Evolutionary conservation across 2,113 vertebrate genomes (phyloP).

Genomic region (Calyptommatus sinebrachiatus): DNA sequence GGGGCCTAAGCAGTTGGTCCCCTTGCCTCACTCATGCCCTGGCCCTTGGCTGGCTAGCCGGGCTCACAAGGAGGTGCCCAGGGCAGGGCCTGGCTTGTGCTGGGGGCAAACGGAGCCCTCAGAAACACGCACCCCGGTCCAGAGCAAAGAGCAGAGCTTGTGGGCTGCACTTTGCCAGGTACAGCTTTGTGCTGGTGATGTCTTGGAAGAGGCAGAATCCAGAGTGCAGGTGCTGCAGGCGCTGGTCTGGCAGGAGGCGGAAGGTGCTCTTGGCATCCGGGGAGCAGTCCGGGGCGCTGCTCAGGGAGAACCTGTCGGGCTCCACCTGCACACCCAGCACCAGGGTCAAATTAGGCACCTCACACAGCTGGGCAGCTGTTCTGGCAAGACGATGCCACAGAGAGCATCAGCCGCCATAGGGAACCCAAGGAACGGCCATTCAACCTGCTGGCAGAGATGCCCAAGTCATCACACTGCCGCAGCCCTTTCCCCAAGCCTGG

Average conservation of each 20-base stretch:
- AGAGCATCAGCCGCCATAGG: neutral
- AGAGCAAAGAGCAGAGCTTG: neutral
- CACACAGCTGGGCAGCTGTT: neutral
- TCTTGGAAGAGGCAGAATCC: slow-evolving; percentile 21
- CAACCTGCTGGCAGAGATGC: too few relatives aligned
- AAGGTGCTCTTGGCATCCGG: neutral
- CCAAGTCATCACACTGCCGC: too few relatives aligned
- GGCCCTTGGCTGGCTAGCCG: too few relatives aligned
- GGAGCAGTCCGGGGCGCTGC: slow-evolving; percentile 4
- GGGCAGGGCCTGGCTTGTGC: too few relatives aligned
- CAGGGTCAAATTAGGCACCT: too few relatives aligned
- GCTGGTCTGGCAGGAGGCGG: slow-evolving; percentile 30
- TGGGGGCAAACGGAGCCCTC: too few relatives aligned
- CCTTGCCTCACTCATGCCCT: too few relatives aligned
- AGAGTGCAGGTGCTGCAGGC: slow-evolving; percentile 24
- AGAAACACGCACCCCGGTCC: neutral
- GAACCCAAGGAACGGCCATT: too few relatives aligned
- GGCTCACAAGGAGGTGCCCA: too few relatives aligned
- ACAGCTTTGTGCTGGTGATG: neutral
- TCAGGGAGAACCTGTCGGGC: neutral
- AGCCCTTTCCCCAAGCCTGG: too few relatives aligned
- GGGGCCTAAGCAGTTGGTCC: too few relatives aligned
- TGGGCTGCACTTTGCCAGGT: slow-evolving; percentile 1
- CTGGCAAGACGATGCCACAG: neutral
- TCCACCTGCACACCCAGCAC: slow-evolving; percentile 10